Evolutionary conservation across 2,888 invertebrate genomes (phyloP), one percentile per base, ranked within the genome.

Genomic region (Balanococcus diminutus): DNA sequence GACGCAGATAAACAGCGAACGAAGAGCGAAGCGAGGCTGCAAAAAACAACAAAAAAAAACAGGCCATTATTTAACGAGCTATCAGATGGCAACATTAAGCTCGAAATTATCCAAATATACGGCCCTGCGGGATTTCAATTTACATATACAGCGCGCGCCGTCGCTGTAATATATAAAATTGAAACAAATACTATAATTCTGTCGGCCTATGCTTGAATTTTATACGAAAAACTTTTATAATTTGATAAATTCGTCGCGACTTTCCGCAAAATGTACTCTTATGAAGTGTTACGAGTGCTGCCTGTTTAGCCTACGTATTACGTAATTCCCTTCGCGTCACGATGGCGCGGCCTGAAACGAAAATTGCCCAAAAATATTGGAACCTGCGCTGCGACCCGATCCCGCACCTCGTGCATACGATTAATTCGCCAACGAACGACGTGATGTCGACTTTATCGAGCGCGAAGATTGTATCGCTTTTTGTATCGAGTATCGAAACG

Each of bases 101-200:
- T 56, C 56, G 56, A 56, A 56, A 56, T 56, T 56, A 56, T 56
- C 56, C 56, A 56, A 56, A 56, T 56, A 56, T 56, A 56, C 56
- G 56, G 56, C 56, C 56, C 56, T 22, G 56, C 56, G 56, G 56
- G 56, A 56, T 56, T 56, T 56, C 56, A 56, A 56, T 56, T 56
- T 56, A 56, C 56, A 56, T 56, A 56, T 56, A 56, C 56, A 56
- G 9, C 56, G n/a, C n/a, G n/a, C n/a, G n/a, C n/a, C n/a, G 22
- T 22, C 11, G 22, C 22, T 42, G 16, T 42, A 42, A 42, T 56
- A 56, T 11, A 56, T 56, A 56, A 56, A 56, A 56, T 56, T 56
- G 56, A 56, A 56, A 56, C 56, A 56, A 56, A 56, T 56, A 56
- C 56, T 56, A 56, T 56, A 56, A 56, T 56, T 56, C 19, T 11